Conservation (phyloP, 1,140 invertebrate species). For the Cephus cinctus region DNA sequence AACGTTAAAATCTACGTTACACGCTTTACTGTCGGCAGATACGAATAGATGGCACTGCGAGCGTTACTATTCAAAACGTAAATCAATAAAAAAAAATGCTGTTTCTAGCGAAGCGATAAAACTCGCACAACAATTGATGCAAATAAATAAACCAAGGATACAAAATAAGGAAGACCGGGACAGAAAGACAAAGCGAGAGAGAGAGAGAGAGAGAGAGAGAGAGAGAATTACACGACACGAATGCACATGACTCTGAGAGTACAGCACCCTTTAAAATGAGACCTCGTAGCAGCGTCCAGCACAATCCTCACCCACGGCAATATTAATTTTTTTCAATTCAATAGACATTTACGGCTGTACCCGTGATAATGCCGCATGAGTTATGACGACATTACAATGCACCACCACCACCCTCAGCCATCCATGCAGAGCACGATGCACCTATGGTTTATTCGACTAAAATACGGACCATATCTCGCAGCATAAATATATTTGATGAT, state of each 20-base stretch:
- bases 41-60: no score
- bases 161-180: background rate
- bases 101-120: no score
- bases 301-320: background rate
- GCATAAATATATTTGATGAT: background rate
- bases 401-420: background rate
- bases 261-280: background rate
- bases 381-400: slow-evolving; percentile 8
- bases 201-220: background rate
- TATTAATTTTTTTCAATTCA: slow-evolving; percentile 6
- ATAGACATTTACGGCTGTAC: slow-evolving; percentile 4
- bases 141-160: background rate
- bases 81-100: no score
- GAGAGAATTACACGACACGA: background rate
- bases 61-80: no score
- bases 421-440: background rate
- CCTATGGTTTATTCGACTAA: slow-evolving; percentile 1
- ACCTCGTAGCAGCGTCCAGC: background rate
- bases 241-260: background rate
- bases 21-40: no score
- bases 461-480: background rate
- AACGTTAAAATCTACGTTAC: no score
- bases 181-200: no score
- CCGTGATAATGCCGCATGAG: slow-evolving; percentile 5
- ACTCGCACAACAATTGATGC: background rate